Conservation (phyloP, 2,797 vertebrate genomes). For the Neopelma chrysocephalum region DNA sequence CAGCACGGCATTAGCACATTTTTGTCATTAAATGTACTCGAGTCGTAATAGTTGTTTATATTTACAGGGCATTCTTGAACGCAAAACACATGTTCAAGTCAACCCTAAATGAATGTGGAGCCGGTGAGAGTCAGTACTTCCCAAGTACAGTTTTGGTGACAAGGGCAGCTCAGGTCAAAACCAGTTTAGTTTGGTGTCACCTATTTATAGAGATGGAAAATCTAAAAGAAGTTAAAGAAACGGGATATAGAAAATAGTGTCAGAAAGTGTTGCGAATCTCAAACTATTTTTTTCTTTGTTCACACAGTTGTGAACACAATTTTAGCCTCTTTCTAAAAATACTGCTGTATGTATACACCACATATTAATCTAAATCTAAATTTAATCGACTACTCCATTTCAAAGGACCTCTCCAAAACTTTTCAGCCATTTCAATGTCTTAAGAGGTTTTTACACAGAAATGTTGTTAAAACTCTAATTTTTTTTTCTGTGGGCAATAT, state of each 20-base stretch:
- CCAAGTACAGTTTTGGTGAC: neutral
- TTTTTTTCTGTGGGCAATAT: neutral
- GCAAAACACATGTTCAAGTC: neutral
- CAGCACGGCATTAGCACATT: neutral
- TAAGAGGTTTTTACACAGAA: neutral
- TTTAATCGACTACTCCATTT: neutral
- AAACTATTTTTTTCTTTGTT: neutral
- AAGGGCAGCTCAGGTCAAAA: neutral
- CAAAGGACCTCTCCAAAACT: neutral
- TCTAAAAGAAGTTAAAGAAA: neutral
- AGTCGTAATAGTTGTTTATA: neutral
- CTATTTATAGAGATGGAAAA: neutral
- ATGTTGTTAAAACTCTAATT: neutral
- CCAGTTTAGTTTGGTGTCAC: neutral
- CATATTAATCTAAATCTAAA: neutral
- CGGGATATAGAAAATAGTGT: accelerated
- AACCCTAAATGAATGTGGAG: neutral
- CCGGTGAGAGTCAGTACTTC: neutral
- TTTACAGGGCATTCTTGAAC: conserved; percentile 38
- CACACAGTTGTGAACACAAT: neutral
- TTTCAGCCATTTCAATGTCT: neutral
- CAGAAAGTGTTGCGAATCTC: neutral
- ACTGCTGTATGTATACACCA: neutral
- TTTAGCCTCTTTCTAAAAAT: neutral
- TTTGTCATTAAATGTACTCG: conserved; percentile 17